Percentiles rank a stretch among this genome's conserved stretches.
Conservation (phyloP, 2,113 vertebrate species). For the Desmodus rotundus region DNA sequence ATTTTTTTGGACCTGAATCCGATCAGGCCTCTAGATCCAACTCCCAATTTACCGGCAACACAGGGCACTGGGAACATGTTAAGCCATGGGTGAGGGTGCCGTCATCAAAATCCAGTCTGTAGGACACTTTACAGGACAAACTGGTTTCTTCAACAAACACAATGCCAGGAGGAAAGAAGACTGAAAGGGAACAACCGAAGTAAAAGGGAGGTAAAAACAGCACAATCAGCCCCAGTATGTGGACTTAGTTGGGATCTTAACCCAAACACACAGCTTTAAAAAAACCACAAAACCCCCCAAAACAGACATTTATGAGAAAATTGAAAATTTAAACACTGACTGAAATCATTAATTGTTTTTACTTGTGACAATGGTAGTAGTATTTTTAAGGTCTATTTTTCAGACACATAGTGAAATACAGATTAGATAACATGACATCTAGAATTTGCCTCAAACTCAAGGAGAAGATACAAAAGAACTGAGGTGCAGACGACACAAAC, state of each 20-base stretch:
- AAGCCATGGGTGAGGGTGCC: background rate
- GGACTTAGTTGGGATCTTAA: background rate
- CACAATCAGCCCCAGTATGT: background rate
- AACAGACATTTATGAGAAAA: background rate
- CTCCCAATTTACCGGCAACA: background rate
- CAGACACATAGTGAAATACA: background rate
- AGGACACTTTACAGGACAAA: background rate
- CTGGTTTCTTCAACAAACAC: background rate
- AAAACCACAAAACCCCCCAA: background rate
- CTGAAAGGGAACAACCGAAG: background rate
- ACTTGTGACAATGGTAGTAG: background rate
- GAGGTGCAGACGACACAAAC: background rate
- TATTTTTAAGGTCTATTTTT: slow-evolving; percentile 19
- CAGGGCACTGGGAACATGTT: background rate
- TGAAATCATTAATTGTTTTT: background rate
- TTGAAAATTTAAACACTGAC: background rate
- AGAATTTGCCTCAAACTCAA: background rate
- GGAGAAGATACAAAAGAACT: background rate
- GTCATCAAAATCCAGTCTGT: background rate
- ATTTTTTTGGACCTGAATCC: background rate
- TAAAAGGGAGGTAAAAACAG: background rate
- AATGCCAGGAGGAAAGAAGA: background rate
- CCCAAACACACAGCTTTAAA: background rate
- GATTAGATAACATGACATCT: background rate
- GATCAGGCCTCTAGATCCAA: background rate